These are phyloP conservation scores for Brachyhypopomus occidentalis DNA, from an alignment of 2,113 vertebrate genomes.

Conservation along the genomic window DNA sequence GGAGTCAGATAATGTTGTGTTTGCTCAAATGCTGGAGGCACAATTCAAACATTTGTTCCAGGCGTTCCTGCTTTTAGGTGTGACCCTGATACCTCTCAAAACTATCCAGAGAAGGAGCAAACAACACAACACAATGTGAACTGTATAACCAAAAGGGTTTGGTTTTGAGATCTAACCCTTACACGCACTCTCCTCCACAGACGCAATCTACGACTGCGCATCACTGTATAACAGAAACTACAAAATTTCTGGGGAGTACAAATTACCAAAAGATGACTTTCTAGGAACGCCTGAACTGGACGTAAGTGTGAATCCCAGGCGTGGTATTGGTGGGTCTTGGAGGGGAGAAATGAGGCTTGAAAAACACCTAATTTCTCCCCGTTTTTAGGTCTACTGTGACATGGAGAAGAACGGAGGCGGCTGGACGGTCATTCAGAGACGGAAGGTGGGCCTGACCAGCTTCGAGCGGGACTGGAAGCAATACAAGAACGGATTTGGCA, in stretches of 20 bases:
- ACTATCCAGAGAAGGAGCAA: not conserved
- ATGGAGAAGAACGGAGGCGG: slow-evolving; percentile 93
- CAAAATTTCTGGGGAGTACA: slow-evolving; percentile 91
- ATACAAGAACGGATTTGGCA: slow-evolving; percentile 91
- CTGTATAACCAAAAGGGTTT: slow-evolving; percentile 49
- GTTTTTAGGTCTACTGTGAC: slow-evolving; percentile 88
- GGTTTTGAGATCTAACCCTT: slow-evolving; percentile 4
- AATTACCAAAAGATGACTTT: slow-evolving; percentile 91
- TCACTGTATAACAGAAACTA: slow-evolving; percentile 92
- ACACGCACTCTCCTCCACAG: slow-evolving; percentile 65
- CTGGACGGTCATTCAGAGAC: slow-evolving; percentile 95
- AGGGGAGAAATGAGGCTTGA: too few species aligned
- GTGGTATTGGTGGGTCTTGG: not conserved
- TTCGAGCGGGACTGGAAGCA: slow-evolving; percentile 94
- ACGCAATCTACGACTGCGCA: slow-evolving; percentile 94
- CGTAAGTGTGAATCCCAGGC: slow-evolving; percentile 70
- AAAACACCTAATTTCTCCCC: not conserved
- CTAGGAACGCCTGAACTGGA: slow-evolving; percentile 88
- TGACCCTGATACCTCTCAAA: not conserved
- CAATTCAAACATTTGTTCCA: not conserved
- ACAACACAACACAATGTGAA: not conserved
- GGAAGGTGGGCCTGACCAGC: slow-evolving; percentile 87
- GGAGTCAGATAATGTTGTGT: slow-evolving; percentile 23
- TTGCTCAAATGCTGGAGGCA: not conserved
- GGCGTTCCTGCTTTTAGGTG: not conserved